Base-by-base conservation (phyloP, 2,113 vertebrate genomes). In the Callipepla squamata region DNA sequence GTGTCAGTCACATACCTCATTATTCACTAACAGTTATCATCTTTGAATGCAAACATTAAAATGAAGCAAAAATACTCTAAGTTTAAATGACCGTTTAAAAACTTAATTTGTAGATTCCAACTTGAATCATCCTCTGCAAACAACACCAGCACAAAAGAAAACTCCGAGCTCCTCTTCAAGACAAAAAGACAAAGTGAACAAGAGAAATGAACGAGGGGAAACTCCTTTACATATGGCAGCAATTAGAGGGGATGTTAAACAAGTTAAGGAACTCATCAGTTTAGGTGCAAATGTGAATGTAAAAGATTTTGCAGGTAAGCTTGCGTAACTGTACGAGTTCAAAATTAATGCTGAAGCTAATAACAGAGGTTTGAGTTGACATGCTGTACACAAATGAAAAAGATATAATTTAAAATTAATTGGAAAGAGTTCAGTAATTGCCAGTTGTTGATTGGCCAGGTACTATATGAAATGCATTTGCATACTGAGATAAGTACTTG, bases 101-200 rank as follows among this genome's bases (percentile, higher is more conserved):
- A 78, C 30, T 81, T 95, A 9, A 28, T 86, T 97, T 96, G 26
- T 87, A 99, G 99, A 99, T 97, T 98, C 99, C 42, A 98, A 98
- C 34, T 98, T 99, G 84, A 99, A 98, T 96, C 99, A 99, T 97
- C 98, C 99, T 55, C 98, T 99, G 51, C 99, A 99, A 95, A 97
- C 99, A 68, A 96, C 98, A 50, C 97, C 98, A 34, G 92, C 98
- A 69, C 99, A 99, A 92, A 99, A 99, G 98, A 99, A 99, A 97
- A 98, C 98, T 62, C 95, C 99, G 44, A 99, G 96, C 94, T 98
- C 99, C 57, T 98, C 99, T 63, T 99, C 99, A 80, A 97, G 99
- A 76, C 99, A 99, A 93, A 99, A 99, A 96, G 99, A 99, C 97
- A 99, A 99, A 97, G 99, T 99, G 93, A 99, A 99, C 97, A 99